Evolutionary conservation across 2,797 vertebrate genomes (phyloP).

Genomic region (Malurus splendens): DNA sequence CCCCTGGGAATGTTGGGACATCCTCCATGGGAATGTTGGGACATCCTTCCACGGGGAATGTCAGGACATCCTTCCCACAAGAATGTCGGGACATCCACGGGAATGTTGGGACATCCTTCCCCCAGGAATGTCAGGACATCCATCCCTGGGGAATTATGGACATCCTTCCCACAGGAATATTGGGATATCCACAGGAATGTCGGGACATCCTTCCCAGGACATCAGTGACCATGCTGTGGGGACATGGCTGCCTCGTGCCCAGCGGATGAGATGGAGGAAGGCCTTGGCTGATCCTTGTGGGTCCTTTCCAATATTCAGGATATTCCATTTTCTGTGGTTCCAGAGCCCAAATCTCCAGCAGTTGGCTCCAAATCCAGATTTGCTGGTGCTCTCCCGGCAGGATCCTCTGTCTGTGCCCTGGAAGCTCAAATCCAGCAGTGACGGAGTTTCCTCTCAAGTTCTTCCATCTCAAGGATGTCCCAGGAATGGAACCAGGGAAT

Average conservation of each 20-base stretch:
- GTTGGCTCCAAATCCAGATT: not conserved
- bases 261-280: not conserved
- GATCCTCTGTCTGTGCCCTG: not conserved
- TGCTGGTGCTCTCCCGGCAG: not conserved
- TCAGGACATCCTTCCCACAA: no score
- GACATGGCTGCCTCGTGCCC: accelerated
- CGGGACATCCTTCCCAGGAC: accelerated
- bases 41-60: no score
- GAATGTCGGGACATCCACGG: no score
- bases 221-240: accelerated
- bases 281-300: not conserved
- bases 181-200: no score
- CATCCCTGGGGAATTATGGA: no score
- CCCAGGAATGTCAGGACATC: no score
- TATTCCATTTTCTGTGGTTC: not conserved
- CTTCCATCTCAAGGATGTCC: not conserved
- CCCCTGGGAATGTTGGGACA: no score
- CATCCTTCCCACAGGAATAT: no score
- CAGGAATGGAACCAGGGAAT: not conserved
- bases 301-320: not conserved
- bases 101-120: no score
- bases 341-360: not conserved
- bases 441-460: not conserved
- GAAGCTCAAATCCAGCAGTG: not conserved
- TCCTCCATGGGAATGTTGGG: no score